Percentiles rank a stretch among this genome's conserved stretches.
These are phyloP conservation scores for Tetragnatha montana DNA, from an alignment of 2,888 invertebrate species.

Conservation along the genomic window DNA sequence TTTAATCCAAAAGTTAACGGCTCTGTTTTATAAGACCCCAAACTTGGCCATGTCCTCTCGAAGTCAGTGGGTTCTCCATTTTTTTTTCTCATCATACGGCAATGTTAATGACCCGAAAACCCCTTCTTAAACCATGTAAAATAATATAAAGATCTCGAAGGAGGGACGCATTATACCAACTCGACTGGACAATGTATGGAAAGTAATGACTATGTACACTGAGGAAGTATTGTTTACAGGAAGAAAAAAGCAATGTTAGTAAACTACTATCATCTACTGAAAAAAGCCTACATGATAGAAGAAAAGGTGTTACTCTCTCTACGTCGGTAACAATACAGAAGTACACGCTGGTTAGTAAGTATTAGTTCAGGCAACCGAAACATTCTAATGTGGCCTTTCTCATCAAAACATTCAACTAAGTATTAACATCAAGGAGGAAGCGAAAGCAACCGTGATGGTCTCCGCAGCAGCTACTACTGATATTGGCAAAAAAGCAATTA, in stretches of 20 bases:
- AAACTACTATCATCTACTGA: constrained; percentile 65
- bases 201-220: constrained; percentile 49
- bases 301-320: constrained; percentile 37
- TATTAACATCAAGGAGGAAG: constrained; percentile 53
- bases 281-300: constrained; percentile 55
- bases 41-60: too few species aligned
- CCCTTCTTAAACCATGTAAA: too few species aligned
- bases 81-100: too few species aligned
- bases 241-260: constrained; percentile 60
- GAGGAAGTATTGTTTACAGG: constrained; percentile 37
- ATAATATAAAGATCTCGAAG: too few species aligned
- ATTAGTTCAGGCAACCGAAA: constrained; percentile 54
- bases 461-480: constrained; percentile 13
- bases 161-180: background rate
- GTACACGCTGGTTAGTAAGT: constrained; percentile 46
- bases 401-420: constrained; percentile 40
- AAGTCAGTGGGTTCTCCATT: too few species aligned
- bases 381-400: constrained; percentile 46
- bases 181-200: constrained; percentile 67
- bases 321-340: constrained; percentile 33
- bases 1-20: too few species aligned
- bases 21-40: too few species aligned
- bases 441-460: constrained; percentile 35
- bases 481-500: constrained; percentile 42
- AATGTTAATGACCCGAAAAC: too few species aligned